These are phyloP conservation scores for Pollachius pollachius DNA, from an alignment of 2,113 vertebrate genomes.

Conservation along the genomic window DNA sequence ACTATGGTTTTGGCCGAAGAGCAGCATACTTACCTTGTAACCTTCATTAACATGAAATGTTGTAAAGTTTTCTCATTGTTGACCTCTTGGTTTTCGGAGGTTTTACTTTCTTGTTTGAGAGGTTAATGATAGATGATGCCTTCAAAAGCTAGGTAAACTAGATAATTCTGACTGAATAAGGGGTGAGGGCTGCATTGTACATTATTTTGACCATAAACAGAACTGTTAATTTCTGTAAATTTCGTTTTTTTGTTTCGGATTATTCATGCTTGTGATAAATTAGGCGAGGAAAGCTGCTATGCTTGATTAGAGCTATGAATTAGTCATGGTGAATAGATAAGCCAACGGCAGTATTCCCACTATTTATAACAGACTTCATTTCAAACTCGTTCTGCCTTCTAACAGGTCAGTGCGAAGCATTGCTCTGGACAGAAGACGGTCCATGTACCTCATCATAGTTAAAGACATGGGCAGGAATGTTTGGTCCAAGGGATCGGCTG, in stretches of 20 bases:
- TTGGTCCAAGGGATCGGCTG: constrained; percentile 74
- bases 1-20: too few species aligned
- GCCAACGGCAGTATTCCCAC: constrained; percentile 14
- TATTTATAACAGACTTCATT: constrained; percentile 3
- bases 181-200: too few species aligned
- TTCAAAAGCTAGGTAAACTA: too few species aligned
- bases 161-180: too few species aligned
- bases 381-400: constrained; percentile 30
- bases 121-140: too few species aligned
- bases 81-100: too few species aligned
- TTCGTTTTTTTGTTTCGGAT: constrained; percentile 6
- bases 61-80: too few species aligned
- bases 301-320: constrained; percentile 38
- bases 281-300: constrained; percentile 38
- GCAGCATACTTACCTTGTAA: too few species aligned
- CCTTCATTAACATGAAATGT: too few species aligned
- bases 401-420: constrained; percentile 44
- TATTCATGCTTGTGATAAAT: constrained; percentile 46
- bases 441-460: constrained; percentile 78
- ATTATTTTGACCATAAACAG: too few species aligned
- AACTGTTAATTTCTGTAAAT: too few species aligned
- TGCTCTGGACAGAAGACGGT: constrained; percentile 44
- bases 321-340: constrained; percentile 18
- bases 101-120: too few species aligned
- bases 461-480: constrained; percentile 73